A percentile compares a stretch with the other conserved stretches of the same genome.
These are phyloP conservation scores for Lepidochrysops patricia DNA, from an alignment of 2,888 invertebrate genomes.

Conservation along the genomic window DNA sequence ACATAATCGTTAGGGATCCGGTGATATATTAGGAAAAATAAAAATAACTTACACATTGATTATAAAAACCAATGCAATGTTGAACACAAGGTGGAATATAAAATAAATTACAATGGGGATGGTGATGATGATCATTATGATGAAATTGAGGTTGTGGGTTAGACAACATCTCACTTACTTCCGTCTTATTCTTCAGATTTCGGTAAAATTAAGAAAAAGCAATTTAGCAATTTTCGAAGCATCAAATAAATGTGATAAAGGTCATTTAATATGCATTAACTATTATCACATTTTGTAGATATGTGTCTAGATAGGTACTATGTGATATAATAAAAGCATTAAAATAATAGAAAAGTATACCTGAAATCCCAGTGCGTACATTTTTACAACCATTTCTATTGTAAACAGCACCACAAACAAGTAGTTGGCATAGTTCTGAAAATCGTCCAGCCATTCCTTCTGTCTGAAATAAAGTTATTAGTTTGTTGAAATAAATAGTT, in stretches of 20 bases:
- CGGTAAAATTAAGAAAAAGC: not conserved
- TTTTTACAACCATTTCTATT: slow-evolving; percentile 99
- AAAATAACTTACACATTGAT: too few species aligned
- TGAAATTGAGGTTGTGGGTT: not conserved
- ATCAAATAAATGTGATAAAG: too few species aligned
- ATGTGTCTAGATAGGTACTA: too few species aligned
- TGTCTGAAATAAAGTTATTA: slow-evolving; percentile 24
- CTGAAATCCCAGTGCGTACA: slow-evolving; percentile 99
- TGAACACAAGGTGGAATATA: too few species aligned
- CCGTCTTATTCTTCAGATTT: not conserved
- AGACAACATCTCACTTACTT: not conserved
- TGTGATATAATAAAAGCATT: not conserved
- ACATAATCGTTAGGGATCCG: too few species aligned
- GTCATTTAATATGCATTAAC: too few species aligned
- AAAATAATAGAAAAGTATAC: slow-evolving; percentile 65
- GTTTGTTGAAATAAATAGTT: too few species aligned
- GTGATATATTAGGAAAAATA: too few species aligned
- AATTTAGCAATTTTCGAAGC: not conserved
- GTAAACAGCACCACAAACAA: slow-evolving; percentile 98
- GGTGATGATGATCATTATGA: not conserved
- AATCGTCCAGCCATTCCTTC: slow-evolving; percentile 87
- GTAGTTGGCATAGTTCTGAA: slow-evolving; percentile 96
- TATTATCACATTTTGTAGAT: too few species aligned
- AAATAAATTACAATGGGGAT: too few species aligned
- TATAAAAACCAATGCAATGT: too few species aligned